Evolutionary conservation across 2,888 invertebrate genomes (phyloP), one percentile per base, ranked within the genome.

Genomic region (Sepiola atlantica): DNA sequence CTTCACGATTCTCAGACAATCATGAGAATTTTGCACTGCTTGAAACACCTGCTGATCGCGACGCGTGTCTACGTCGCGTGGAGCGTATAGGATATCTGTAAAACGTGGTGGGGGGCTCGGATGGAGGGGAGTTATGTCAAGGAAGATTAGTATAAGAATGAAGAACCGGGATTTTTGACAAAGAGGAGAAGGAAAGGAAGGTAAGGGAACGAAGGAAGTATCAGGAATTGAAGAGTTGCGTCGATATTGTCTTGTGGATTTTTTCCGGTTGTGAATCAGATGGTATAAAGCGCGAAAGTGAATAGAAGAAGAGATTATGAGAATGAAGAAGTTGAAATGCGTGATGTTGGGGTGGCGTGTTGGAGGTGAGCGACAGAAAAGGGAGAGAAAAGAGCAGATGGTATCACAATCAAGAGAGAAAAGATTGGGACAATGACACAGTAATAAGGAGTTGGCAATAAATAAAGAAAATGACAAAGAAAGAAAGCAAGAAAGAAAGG

Each of bases 41-140:
- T 77, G n/a, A 77, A 77, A 77, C 77, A 77, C 77, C 77, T 77
- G 77, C 77, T 77, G n/a, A 77, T 77, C 16, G 77, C 77, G n/a
- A 77, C 28, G 61, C 10, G 24, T 61, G 61, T 24, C 28, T 61
- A 14, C 28, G 14, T 77, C 3, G 32, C 12, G 10, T 8, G 77
- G 32, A 1, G 12, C 77, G 77, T 6, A 12, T 45, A 28, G 24
- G 21, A 24, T 28, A n/a, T 6, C 20, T 6, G 57, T 20, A 57
- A 2, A 3, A n/a, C 14, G 16, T 77, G 32, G n/a, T 16, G 32
- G 77, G 32, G 18, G 32, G 77, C n/a, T n/a, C 77, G n/a, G 77
- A 77, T 4, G 32, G 77, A n/a, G 32, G 14, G 77, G n/a, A 77
- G 3, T 2, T n/a, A 77, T 77, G 77, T 77, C n/a, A 77, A n/a